These are phyloP conservation scores for Diaprepes abbreviatus DNA, from an alignment of 2,888 invertebrate genomes.

Conservation along the genomic window DNA sequence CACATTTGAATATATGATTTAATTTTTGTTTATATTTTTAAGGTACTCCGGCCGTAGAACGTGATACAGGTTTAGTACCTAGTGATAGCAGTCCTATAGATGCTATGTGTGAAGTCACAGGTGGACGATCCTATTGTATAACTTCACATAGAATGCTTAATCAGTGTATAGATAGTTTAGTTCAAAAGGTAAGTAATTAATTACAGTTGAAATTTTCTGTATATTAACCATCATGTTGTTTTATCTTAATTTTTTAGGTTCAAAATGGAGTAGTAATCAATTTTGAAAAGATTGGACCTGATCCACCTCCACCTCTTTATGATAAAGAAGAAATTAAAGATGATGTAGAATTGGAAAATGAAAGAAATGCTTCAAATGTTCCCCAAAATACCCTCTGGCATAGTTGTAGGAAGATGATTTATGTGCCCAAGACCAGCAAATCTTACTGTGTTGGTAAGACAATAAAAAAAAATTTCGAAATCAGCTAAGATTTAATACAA, in stretches of 20 bases:
- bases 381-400: conserved; percentile 82
- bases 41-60: conserved; percentile 90
- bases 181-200: conserved; percentile 81
- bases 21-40: conserved; percentile 12
- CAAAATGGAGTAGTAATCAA: conserved; percentile 98
- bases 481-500: too few relatives aligned
- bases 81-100: conserved; percentile 96
- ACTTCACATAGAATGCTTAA: conserved; percentile 95
- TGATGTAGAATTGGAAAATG: conserved; percentile 63
- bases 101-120: conserved; percentile 98
- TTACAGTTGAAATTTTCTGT: neutral
- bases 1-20: neutral
- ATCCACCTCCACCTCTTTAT: conserved; percentile 75
- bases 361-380: conserved; percentile 51
- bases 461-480: too few relatives aligned
- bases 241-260: conserved; percentile 64
- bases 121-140: conserved; percentile 96
- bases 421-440: conserved; percentile 92
- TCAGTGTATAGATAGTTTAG: conserved; percentile 96
- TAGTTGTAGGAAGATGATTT: conserved; percentile 87
- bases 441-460: conserved; percentile 71
- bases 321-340: conserved; percentile 72
- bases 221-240: neutral
- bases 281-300: conserved; percentile 96
- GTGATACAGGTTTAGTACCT: conserved; percentile 90